Conservation (phyloP, 2,113 vertebrate genomes). For the Charadrius vociferus region DNA sequence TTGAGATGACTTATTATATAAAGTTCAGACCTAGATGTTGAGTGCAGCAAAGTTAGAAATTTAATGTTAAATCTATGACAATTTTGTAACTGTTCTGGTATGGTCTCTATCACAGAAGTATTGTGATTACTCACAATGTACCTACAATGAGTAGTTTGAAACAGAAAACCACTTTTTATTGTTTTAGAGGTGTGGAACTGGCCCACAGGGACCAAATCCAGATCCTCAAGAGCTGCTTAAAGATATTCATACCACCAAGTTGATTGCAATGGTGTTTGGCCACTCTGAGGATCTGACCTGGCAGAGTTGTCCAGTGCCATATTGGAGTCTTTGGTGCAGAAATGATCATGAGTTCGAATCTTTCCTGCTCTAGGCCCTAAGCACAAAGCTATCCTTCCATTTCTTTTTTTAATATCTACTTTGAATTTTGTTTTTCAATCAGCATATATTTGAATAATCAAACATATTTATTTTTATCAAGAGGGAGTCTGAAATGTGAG, state of each 20-base stretch:
- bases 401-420: neutral
- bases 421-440: slow-evolving; percentile 18
- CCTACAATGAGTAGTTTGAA: neutral
- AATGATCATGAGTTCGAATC: neutral
- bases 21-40: neutral
- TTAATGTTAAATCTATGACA: neutral
- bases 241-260: neutral
- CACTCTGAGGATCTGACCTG: neutral
- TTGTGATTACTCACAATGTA: neutral
- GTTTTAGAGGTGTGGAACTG: neutral
- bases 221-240: neutral
- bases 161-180: neutral
- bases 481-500: slow-evolving; percentile 13
- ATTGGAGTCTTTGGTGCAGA: neutral
- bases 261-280: neutral
- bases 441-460: slow-evolving; percentile 37
- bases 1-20: neutral
- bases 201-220: neutral
- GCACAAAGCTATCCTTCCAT: neutral
- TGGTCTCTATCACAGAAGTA: neutral
- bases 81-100: neutral
- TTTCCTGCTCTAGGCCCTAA: neutral
- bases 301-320: neutral
- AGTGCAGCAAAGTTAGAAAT: neutral
- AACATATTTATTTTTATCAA: slow-evolving; percentile 40